These are phyloP conservation scores for Myotis daubentonii DNA, from an alignment of 2,797 vertebrate species.

Conservation along the genomic window DNA sequence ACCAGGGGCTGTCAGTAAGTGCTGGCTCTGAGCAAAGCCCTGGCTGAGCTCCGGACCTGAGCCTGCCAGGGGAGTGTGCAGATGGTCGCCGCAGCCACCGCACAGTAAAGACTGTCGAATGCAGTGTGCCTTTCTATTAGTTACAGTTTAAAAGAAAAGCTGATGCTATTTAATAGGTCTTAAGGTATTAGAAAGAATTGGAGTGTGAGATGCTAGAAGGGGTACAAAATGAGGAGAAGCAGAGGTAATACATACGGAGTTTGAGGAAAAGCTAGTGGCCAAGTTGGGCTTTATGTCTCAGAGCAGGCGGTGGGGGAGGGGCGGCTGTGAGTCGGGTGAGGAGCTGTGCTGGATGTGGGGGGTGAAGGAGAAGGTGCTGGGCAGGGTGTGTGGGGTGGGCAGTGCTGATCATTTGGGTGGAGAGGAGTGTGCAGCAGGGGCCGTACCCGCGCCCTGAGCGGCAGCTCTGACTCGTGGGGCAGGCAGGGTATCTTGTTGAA, in stretches of 20 bases:
- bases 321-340: not conserved
- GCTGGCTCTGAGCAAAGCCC: not conserved
- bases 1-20: not conserved
- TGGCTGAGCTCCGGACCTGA: not conserved
- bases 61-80: not conserved
- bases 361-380: not conserved
- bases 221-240: not conserved
- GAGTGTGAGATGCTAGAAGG: not conserved
- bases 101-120: too few relatives aligned
- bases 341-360: not conserved
- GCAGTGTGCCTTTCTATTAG: not conserved
- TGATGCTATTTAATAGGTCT: not conserved
- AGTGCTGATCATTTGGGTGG: not conserved
- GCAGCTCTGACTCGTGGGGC: not conserved
- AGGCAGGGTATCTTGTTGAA: not conserved
- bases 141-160: not conserved
- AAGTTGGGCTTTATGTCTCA: not conserved
- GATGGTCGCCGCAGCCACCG: not conserved
- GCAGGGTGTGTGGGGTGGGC: too few relatives aligned
- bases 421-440: not conserved
- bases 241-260: not conserved
- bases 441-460: not conserved
- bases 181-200: not conserved
- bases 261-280: not conserved
- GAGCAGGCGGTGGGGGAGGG: not conserved